Evolutionary conservation across 2,888 invertebrate genomes (phyloP).

Genomic region (Brenthis daphne): DNA sequence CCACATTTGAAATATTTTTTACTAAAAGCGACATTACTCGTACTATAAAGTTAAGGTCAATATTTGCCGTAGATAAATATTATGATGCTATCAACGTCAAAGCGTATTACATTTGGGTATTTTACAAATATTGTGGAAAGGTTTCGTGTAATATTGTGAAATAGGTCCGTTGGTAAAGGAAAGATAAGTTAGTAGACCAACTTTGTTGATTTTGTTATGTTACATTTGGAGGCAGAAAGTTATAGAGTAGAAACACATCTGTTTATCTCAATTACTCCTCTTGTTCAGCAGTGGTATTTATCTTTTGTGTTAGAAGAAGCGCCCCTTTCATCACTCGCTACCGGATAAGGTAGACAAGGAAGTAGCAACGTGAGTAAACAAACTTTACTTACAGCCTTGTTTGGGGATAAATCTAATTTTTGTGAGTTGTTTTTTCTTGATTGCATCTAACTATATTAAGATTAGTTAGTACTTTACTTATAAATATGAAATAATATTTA

Average conservation of each 20-base stretch:
- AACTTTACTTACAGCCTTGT: conserved; percentile 55
- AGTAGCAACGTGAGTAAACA: conserved; percentile 69
- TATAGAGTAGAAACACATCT: conserved; percentile 68
- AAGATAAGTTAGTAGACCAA: conserved; percentile 58
- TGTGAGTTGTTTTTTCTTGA: conserved; percentile 20
- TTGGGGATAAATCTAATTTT: conserved; percentile 32
- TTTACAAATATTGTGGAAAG: conserved; percentile 27
- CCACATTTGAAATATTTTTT: conserved; percentile 75
- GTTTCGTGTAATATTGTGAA: conserved; percentile 39
- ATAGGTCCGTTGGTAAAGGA: conserved; percentile 37
- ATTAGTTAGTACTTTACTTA: neutral
- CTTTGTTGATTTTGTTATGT: conserved; percentile 68
- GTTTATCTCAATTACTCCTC: conserved; percentile 76
- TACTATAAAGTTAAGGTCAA: conserved; percentile 24
- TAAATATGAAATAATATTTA: neutral
- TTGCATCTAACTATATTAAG: conserved; percentile 3
- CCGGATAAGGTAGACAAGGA: conserved; percentile 66
- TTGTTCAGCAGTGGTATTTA: conserved; percentile 72
- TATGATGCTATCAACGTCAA: conserved; percentile 56
- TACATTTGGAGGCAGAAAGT: conserved; percentile 64
- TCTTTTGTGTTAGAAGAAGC: conserved; percentile 71
- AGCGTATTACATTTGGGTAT: conserved; percentile 22
- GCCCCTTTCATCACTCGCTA: conserved; percentile 50
- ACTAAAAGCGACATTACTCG: conserved; percentile 34
- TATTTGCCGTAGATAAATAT: conserved; percentile 36